Base-by-base conservation (phyloP, 2,113 vertebrate species). In the Columba janthina region DNA sequence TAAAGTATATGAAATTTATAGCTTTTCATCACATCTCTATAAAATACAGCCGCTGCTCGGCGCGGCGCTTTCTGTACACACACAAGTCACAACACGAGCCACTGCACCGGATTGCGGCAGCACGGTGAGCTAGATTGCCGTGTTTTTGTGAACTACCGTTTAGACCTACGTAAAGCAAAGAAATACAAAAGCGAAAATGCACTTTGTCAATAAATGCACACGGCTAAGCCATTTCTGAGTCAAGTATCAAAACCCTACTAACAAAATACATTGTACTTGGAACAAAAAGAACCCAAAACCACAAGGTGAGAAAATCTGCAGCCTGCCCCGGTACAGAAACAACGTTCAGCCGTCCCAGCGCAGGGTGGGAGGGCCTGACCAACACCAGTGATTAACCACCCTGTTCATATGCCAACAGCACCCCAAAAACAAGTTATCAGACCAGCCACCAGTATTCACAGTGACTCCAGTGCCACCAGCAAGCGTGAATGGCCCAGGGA, bases 31-130 rank as follows among this genome's bases (percentile, higher is more conserved):
- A 93, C 91, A 76, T 92, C 92, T 97, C 95, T 95, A 87, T 86
- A 93, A 97, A 97, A 97, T 89, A 97, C 89, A 77, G 93, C 94
- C 81, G 25, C 97, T 67, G 56, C 38, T 80, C 29, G 16, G 65
- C 11, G 82, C 86, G 8, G 97, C 94, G 10, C 95, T 95, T 80
- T 78, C 95, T 96, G 96, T 95, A 96, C 97, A 97, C 66, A 87
- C 85, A 36, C 72, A 32, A 94, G 90, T 89, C 91, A 94, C 93
- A 15, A 88, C 31, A 78, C 40, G 4, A 70, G 36, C 7, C 36
- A 57, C 91, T 36, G 77, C 84, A 91, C 86, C 79, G 10, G 60
- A 38, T 12, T 25, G 82, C 10, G 95, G 90, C 89, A 94, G 96
- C 75, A 42, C 2, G 7, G 73, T 53, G 11, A 86, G 78, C 89